Base-by-base conservation (phyloP, 2,888 invertebrate genomes). In the Geophilus truncorum region DNA sequence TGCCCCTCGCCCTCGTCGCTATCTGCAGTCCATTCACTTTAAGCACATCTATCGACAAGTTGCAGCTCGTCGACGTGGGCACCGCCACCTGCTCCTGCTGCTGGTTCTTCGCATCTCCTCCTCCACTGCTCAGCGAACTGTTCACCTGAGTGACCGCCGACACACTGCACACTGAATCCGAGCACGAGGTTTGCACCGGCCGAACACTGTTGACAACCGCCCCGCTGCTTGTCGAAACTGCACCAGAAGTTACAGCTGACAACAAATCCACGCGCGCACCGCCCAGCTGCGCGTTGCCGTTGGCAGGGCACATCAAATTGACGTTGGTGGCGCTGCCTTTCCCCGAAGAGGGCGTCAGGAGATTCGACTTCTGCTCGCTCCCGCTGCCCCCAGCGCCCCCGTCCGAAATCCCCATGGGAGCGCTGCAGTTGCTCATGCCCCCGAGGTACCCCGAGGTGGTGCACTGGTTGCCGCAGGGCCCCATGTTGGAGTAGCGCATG, bases 401-500 rank as follows among this genome's bases (percentile, higher is more conserved):
- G 12, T 80, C 70, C 34, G 62, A 75, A 3, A 80, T 18, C 1
- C 25, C 30, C 9, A 80, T 62, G 10, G 70, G n/a, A 0, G 34
- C 75, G 18, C 23, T 75, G 75, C 80, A 80, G n/a, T 70, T 70
- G 32, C 70, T 12, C 23, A 80, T 34, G 9, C 70, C 70, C 18
- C 80, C 34, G 10, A 80, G n/a, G 75, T 80, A 80, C 18, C 80
- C 36, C 7, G 79, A 21, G n/a, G 21, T 70, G 2, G 25, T n/a
- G 18, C 80, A 80, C 12, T 25, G 25, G 25, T 80, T 80, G 0
- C 80, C 80, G 21, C 80, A 80, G 5, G 80, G 70, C 3, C 80
- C 80, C 34, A 80, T 36, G 34, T 40, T 75, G 32, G 80, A n/a
- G 40, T 70, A 80, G n/a, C 80, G n/a, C 80, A 80, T 80, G 34